Percentiles rank a stretch among this genome's conserved stretches.
These are phyloP conservation scores for Halcyon malimbica DNA, from an alignment of 2,113 vertebrate species.

Conservation along the genomic window DNA sequence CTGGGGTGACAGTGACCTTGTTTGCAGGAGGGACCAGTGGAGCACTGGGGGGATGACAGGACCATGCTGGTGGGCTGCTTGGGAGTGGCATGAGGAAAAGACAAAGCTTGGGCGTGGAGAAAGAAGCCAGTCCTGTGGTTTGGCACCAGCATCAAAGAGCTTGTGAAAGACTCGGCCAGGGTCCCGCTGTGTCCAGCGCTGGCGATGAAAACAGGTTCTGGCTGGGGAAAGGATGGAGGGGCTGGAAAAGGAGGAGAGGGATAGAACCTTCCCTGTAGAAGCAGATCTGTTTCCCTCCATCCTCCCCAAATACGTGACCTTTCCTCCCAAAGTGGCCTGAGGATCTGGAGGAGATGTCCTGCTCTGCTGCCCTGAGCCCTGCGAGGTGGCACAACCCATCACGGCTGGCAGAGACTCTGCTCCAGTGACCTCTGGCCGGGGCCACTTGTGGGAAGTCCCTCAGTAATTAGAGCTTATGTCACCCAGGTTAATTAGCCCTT, in stretches of 20 bases:
- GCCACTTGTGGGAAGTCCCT: too few species aligned
- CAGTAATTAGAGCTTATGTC: neutral
- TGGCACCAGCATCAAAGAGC: neutral
- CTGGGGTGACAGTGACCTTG: accelerated
- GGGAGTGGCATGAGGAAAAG: accelerated
- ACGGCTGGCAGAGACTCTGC: accelerated
- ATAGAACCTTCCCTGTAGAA: neutral
- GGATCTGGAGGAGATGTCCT: neutral
- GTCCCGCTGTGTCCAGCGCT: accelerated
- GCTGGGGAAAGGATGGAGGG: neutral
- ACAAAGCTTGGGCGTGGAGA: neutral
- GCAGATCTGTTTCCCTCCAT: neutral
- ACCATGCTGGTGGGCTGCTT: neutral
- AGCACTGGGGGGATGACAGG: neutral
- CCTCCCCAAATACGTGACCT: neutral
- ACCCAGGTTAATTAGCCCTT: neutral
- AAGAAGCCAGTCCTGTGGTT: neutral
- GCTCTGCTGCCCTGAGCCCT: neutral
- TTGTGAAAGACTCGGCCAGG: accelerated
- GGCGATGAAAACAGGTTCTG: accelerated
- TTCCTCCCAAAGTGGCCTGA: neutral
- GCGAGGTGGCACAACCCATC: accelerated
- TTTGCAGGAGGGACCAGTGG: neutral
- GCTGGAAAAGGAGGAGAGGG: neutral
- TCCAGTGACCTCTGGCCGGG: neutral